Evolutionary conservation across 2,797 vertebrate genomes (phyloP).

Genomic region (Atherinosoma microstoma): DNA sequence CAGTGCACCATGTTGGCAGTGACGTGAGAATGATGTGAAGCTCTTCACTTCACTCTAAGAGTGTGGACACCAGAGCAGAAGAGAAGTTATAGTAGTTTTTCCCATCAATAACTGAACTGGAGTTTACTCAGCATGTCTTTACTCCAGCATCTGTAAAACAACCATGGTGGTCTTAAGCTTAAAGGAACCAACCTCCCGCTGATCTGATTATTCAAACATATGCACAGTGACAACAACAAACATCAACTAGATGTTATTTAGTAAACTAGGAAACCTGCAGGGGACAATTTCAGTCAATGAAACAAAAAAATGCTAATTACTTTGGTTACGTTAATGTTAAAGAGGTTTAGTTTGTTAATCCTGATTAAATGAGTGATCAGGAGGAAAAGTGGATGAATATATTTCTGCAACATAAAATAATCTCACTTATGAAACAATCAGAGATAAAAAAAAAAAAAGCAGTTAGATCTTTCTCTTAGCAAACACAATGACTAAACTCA

Average conservation of each 20-base stretch:
- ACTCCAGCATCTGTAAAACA: constrained; percentile 4
- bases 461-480: neutral
- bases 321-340: neutral
- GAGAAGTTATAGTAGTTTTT: neutral
- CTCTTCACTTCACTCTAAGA: constrained; percentile 14
- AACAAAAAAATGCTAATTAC: neutral
- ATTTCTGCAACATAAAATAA: neutral
- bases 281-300: neutral
- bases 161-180: neutral
- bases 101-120: neutral
- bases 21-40: constrained; percentile 51
- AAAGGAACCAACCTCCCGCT: neutral
- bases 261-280: neutral
- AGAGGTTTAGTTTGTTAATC: too few relatives aligned
- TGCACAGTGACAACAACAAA: neutral
- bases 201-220: neutral
- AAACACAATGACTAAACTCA: neutral
- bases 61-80: constrained; percentile 5
- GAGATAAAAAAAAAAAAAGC: neutral
- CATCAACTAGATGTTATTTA: neutral
- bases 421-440: neutral
- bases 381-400: neutral
- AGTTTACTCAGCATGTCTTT: neutral
- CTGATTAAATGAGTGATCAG: neutral
- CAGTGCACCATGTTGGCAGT: constrained; percentile 56